Evolutionary conservation across 2,113 vertebrate species (phyloP).

Genomic region (Leucoraja erinaceus): DNA sequence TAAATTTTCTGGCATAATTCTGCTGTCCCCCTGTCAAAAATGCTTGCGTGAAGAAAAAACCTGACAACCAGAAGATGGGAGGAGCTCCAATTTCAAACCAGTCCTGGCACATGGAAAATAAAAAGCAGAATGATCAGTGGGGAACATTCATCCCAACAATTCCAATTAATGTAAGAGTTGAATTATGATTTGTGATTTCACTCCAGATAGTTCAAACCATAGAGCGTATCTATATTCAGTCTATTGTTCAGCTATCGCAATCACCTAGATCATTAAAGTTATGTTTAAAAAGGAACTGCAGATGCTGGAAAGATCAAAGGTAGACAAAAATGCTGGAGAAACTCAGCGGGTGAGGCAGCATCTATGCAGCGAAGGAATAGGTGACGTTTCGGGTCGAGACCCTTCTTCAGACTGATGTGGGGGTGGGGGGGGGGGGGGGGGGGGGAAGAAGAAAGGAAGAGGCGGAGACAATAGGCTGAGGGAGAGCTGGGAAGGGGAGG

Average conservation of each 20-base stretch:
- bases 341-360: too few relatives aligned
- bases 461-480: too few relatives aligned
- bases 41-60: slow-evolving; percentile 88
- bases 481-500: too few relatives aligned
- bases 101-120: slow-evolving; percentile 50
- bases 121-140: neutral
- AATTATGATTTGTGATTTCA: neutral
- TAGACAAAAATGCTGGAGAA: too few relatives aligned
- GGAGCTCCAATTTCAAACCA: slow-evolving; percentile 72
- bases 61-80: slow-evolving; percentile 77
- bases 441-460: too few relatives aligned
- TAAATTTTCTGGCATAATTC: slow-evolving; percentile 79
- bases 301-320: too few relatives aligned
- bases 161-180: neutral
- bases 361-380: too few relatives aligned
- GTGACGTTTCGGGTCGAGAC: too few relatives aligned
- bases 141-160: neutral
- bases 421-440: too few relatives aligned
- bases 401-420: too few relatives aligned
- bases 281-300: too few relatives aligned
- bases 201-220: neutral
- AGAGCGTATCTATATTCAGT: neutral
- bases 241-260: neutral
- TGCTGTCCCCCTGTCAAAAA: slow-evolving; percentile 83
- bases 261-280: too few relatives aligned